These are phyloP conservation scores for Falco naumanni DNA, from an alignment of 2,797 vertebrate species.

Conservation along the genomic window DNA sequence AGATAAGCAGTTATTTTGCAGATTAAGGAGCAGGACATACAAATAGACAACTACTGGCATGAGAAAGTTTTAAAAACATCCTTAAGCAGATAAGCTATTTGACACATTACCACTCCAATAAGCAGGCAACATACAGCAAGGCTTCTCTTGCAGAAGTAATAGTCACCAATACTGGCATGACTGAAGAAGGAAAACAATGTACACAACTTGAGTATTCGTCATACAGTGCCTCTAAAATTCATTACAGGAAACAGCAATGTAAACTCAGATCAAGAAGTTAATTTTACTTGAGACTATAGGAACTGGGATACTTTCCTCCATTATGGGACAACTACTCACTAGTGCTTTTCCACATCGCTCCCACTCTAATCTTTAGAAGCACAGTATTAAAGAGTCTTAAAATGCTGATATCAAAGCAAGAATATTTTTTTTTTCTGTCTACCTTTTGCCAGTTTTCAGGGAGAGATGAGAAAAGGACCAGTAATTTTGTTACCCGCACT, in stretches of 20 bases:
- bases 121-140: not conserved
- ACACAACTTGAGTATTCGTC: not conserved
- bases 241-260: not conserved
- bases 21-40: not conserved
- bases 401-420: not conserved
- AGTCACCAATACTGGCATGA: not conserved
- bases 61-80: not conserved
- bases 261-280: not conserved
- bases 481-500: not conserved
- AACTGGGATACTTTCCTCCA: not conserved
- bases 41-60: not conserved
- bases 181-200: not conserved
- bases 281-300: not conserved
- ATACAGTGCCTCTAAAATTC: not conserved
- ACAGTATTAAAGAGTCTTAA: not conserved
- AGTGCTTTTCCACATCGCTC: not conserved
- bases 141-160: not conserved
- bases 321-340: not conserved
- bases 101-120: not conserved
- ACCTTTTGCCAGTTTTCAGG: not conserved
- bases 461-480: not conserved
- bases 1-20: not conserved
- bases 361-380: not conserved
- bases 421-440: not conserved
- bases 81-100: not conserved